Evolutionary conservation across 2,797 vertebrate species (phyloP).

Genomic region (Tokudaia tokunoshimensis): DNA sequence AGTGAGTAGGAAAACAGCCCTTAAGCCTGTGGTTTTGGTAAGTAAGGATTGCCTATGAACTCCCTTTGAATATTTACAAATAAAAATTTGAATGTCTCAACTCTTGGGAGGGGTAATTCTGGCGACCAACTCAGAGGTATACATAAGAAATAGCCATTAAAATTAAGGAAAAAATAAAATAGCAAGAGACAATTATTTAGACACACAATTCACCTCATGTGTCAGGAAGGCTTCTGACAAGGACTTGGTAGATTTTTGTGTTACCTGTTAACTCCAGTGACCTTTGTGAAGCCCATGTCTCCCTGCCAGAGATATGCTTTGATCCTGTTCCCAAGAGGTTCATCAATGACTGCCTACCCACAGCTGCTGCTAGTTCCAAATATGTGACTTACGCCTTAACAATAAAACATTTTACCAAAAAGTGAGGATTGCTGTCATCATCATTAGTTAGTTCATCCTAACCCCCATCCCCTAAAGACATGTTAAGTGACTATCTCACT

Average conservation of each 20-base stretch:
- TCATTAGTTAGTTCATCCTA: neutral
- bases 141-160: neutral
- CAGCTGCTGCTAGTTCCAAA: neutral
- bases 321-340: neutral
- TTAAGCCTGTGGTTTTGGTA: conserved; percentile 6
- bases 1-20: neutral
- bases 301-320: neutral
- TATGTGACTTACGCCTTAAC: neutral
- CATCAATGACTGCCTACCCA: neutral
- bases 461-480: neutral
- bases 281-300: neutral
- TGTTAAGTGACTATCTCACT: neutral
- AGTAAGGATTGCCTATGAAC: neutral
- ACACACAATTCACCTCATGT: neutral
- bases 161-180: neutral
- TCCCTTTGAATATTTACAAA: neutral
- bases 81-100: neutral
- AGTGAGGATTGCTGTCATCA: neutral
- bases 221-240: neutral
- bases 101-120: neutral
- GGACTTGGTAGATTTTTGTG: neutral
- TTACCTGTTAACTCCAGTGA: neutral
- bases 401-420: neutral
- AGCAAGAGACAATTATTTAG: neutral
- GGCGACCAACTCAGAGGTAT: neutral